A percentile compares a stretch with the other conserved stretches of the same genome.
Evolutionary conservation across 2,113 vertebrate genomes (phyloP).

Genomic region (Paraplagusia blochii): DNA sequence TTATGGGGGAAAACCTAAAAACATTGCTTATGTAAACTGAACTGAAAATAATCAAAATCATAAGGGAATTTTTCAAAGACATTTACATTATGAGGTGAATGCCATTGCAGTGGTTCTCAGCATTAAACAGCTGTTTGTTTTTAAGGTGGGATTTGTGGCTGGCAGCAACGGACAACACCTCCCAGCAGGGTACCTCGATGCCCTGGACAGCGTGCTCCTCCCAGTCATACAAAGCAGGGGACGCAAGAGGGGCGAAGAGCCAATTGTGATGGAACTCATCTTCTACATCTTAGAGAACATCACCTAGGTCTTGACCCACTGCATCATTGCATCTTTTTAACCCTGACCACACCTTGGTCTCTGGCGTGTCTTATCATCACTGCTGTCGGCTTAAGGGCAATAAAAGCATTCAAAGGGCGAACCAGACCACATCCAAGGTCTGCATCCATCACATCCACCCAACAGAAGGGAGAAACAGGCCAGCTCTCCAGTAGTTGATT

Average conservation of each 20-base stretch:
- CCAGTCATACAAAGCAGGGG: slow-evolving; percentile 93
- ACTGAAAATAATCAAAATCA: too few species aligned
- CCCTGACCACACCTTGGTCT: slow-evolving; percentile 34
- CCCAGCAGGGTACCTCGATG: slow-evolving; percentile 89
- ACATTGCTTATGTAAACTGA: too few species aligned
- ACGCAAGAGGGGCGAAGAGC: slow-evolving; percentile 85
- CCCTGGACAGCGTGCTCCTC: slow-evolving; percentile 90
- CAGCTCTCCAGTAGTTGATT: slow-evolving; percentile 30
- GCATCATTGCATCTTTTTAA: slow-evolving; percentile 13
- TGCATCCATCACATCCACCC: slow-evolving; percentile 41
- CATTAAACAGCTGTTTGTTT: slow-evolving; percentile 26
- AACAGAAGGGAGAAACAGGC: slow-evolving; percentile 22
- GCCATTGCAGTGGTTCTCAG: too few species aligned
- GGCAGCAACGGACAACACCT: slow-evolving; percentile 93
- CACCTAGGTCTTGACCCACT: slow-evolving; percentile 67
- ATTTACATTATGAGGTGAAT: too few species aligned
- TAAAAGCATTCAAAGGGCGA: slow-evolving; percentile 46
- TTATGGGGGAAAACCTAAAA: too few species aligned
- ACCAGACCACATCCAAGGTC: slow-evolving; percentile 36
- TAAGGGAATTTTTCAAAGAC: too few species aligned
- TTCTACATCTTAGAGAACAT: slow-evolving; percentile 98
- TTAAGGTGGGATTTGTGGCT: slow-evolving; percentile 91
- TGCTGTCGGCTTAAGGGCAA: slow-evolving; percentile 32
- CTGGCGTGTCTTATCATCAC: slow-evolving; percentile 24
- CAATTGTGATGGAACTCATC: slow-evolving; percentile 92